Evolutionary conservation across 2,113 vertebrate species (phyloP), one percentile per base, ranked within the genome.

Genomic region (Triplophysa dalaica): DNA sequence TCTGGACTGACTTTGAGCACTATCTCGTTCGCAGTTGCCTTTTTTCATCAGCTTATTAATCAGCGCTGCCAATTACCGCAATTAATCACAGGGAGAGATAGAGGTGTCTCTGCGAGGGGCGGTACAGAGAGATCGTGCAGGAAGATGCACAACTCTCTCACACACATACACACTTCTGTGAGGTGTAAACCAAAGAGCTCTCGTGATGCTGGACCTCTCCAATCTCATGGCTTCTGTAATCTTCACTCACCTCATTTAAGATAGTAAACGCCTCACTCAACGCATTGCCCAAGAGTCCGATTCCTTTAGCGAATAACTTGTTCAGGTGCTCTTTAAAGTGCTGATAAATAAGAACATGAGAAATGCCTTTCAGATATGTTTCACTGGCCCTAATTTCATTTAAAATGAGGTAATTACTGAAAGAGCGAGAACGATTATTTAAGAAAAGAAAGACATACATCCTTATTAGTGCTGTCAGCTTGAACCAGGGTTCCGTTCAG

Each of bases 291-390:
- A 99, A 88, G 92, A 99, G 95, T 56, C 97, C 97, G 2, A 98
- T 98, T 82, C 96, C 97, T 92, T 98, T 98, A 54, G 96, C 97
- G 89, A 95, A 97, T 84, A 99, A 94, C 88, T 97, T 98, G 88
- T 98, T 96, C 88, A 99, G 94, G 84, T 98, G 97, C 85, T 99
- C 95, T 73, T 95, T 93, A 91, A 99, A 99, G 90, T 99, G 98
- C 98, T 99, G 87, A 62, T 56, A 81, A 80, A 90, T 90, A 93
- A 68, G 45, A 14, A 67, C 2, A 85, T 81, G 62, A 45, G n/a
- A 60, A 66, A 74, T 62, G 43, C 81, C 58, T 21, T 0, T 63
- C 17, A 60, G 43, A 29, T 78, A 50, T 43, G 68, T 54, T 72
- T 65, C 16, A 67, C 19, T 14, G 43, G 26, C 38, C 33, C 62